Conservation (phyloP, 2,797 vertebrate species). For the Falco peregrinus region DNA sequence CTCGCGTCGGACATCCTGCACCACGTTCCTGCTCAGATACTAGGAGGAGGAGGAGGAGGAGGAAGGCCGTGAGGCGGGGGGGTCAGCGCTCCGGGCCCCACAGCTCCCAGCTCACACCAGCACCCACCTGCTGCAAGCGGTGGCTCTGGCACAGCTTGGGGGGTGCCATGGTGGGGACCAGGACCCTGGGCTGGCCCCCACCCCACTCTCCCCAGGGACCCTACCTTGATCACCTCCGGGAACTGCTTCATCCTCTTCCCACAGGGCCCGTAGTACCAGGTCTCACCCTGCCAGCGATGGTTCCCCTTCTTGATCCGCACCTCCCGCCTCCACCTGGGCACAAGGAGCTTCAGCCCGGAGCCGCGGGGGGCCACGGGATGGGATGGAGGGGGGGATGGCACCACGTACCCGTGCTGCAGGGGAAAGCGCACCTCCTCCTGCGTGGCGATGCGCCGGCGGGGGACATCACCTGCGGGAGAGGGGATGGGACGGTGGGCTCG, state of each 20-base stretch:
- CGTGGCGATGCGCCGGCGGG: constrained; percentile 88
- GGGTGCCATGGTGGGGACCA: too few species aligned
- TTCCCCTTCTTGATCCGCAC: constrained; percentile 90
- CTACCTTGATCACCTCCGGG: constrained; percentile 96
- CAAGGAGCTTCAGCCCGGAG: background rate
- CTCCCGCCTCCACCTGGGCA: constrained; percentile 90
- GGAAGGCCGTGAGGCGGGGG: background rate
- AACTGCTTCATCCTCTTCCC: constrained; percentile 98
- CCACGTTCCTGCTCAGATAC: constrained; percentile 91
- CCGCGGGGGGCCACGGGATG: fast-evolving
- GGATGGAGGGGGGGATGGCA: fast-evolving
- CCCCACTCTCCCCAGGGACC: fast-evolving
- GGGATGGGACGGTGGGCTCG: background rate
- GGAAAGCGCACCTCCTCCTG: constrained; percentile 93
- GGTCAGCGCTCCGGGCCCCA: fast-evolving
- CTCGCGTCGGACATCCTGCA: constrained; percentile 87
- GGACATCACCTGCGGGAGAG: constrained; percentile 79
- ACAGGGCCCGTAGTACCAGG: constrained; percentile 97
- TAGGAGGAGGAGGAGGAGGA: constrained; percentile 36
- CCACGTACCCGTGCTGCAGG: constrained; percentile 88
- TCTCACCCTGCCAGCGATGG: constrained; percentile 94
- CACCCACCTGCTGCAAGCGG: fast-evolving
- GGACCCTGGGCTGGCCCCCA: background rate
- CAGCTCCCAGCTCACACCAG: fast-evolving
- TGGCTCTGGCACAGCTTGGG: background rate